Evolutionary conservation across 2,797 vertebrate genomes (phyloP), one percentile per base, ranked within the genome.

Genomic region (Helarctos malayanus): DNA sequence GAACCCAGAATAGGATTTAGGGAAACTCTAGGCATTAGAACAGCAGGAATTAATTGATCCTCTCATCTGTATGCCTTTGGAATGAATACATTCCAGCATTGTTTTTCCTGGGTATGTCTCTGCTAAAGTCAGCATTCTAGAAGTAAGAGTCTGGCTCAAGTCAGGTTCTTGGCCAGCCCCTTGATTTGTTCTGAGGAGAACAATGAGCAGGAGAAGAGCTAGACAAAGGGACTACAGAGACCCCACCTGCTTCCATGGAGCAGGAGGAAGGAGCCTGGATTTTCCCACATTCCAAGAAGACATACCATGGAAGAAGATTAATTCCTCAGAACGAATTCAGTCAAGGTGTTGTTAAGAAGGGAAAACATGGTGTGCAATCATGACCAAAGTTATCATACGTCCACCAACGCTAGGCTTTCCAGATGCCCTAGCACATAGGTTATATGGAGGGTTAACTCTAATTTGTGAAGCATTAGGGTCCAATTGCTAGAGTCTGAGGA

Each of bases 11-110:
- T n/a, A 89, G 23, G 57, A 65, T 32, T 49, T 8, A 89, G 32
- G 13, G 19, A 78, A 84, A 57, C 18, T 19, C 23, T 61, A 89
- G 41, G 27, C 56, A 91, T 61, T 23, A 9, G 84, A 29, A 87
- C 27, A 81, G 45, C 86, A 94, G 52, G 69, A 80, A 91, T 69
- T 85, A 85, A 79, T 38, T 49, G 82, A 89, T 91, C 4, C 5
- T 25, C 35, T 95, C 93, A 41, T 78, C 56, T 82, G 49, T 45
- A 80, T 56, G n/a, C 41, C 45, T 91, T 61, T 80, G 35, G 47
- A 89, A 91, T 75, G 35, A 97, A 71, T 71, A 23, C 29, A n/a
- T 38, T 49, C 14, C 63, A 87, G 19, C 57, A 75, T 90, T 71
- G 86, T 78, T 79, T 8, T 56, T 0, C 45, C 47, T 85, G 16